phyloP scores from a whole-genome alignment of 1,140 invertebrate species.

The Drosophila funebris region DNA sequence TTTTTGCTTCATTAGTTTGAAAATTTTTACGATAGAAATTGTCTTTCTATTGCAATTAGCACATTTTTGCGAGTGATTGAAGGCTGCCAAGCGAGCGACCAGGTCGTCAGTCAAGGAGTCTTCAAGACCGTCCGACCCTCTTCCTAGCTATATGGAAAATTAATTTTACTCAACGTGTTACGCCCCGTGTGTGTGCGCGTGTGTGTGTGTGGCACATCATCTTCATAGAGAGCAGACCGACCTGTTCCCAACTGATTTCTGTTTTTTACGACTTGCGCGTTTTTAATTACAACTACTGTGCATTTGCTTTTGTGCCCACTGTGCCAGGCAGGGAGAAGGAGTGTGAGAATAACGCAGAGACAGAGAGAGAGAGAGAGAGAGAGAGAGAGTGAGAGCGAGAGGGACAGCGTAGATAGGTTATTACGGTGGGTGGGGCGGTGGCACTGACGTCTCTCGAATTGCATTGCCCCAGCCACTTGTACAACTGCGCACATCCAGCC shows the following conservation, averaged over 20 bases:
- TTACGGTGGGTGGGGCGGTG: not conserved
- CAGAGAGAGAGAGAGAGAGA: not conserved
- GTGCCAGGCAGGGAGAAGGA: too few relatives aligned
- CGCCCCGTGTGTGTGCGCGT: conserved; percentile 45
- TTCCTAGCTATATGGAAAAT: conserved; percentile 59
- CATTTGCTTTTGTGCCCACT: conserved; percentile 2
- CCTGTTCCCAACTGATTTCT: conserved; percentile 59
- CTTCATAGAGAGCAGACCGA: conserved; percentile 41
- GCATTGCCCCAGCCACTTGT: conserved; percentile 5
- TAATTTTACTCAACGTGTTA: conserved; percentile 69
- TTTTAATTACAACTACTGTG: conserved; percentile 78
- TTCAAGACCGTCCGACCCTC: not conserved
- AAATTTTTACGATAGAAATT: conserved; percentile 70
- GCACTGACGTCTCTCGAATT: conserved; percentile 28
- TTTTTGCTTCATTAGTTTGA: conserved; percentile 70
- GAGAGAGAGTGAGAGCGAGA: not conserved
- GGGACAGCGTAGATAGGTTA: not conserved
- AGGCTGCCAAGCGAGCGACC: conserved; percentile 54
- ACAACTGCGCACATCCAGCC: conserved; percentile 11
- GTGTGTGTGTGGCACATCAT: conserved; percentile 5
- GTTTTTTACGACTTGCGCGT: conserved; percentile 76
- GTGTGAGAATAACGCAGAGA: not conserved
- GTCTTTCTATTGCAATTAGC: conserved; percentile 80
- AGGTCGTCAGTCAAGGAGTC: conserved; percentile 5
- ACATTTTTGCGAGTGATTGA: conserved; percentile 71